These are phyloP conservation scores for Rotaria magnacalcarata DNA, from an alignment of 2,888 invertebrate species.

Conservation along the genomic window DNA sequence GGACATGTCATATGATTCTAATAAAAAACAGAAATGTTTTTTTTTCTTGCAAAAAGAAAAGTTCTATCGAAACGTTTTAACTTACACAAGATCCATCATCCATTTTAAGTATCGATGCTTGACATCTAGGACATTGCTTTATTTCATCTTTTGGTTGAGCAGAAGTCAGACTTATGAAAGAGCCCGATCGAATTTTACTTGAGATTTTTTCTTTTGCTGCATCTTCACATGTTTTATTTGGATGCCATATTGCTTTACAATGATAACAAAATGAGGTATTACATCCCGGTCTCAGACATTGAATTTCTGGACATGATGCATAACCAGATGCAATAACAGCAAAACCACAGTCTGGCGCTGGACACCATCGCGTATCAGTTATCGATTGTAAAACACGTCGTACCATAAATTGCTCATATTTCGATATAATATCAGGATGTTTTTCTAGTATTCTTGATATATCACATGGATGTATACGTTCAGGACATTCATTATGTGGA, in stretches of 20 bases:
- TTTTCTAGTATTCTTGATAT: conserved; percentile 63
- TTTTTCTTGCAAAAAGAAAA: too few species aligned
- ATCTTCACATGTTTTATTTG: conserved; percentile 86
- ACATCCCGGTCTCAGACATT: conserved; percentile 85
- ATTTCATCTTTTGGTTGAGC: conserved; percentile 41
- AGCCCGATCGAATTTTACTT: background rate
- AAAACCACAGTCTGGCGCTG: conserved; percentile 61
- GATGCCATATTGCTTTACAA: conserved; percentile 96
- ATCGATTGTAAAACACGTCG: conserved; percentile 83
- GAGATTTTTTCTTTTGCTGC: conserved; percentile 68
- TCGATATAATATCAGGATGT: conserved; percentile 68
- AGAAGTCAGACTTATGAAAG: conserved; percentile 18
- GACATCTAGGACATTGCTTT: conserved; percentile 45
- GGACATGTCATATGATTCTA: conserved; percentile 84
- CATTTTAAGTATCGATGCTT: conserved; percentile 45
- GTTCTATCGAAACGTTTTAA: background rate
- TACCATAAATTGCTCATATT: conserved; percentile 91
- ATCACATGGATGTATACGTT: conserved; percentile 81
- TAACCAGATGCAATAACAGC: conserved; percentile 91
- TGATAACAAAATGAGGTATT: conserved; percentile 96
- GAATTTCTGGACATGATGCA: conserved; percentile 88
- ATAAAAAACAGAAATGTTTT: too few species aligned
- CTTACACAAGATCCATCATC: conserved; percentile 46
- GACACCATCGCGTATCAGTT: conserved; percentile 64
- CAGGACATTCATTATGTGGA: conserved; percentile 75